These are phyloP conservation scores for Lochmaea capreae DNA, from an alignment of 2,888 invertebrate genomes.

Conservation along the genomic window DNA sequence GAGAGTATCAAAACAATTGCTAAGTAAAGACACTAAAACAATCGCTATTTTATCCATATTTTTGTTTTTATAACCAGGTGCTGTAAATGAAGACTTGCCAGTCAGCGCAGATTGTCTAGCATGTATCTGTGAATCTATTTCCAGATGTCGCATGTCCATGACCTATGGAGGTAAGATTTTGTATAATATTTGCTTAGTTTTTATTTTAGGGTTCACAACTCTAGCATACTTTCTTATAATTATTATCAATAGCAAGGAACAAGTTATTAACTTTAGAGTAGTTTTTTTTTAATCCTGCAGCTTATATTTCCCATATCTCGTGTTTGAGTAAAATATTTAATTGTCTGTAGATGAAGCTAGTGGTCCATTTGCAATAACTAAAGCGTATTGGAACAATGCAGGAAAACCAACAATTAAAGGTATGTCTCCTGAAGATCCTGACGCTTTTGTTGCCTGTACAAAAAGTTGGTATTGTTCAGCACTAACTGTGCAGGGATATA, in stretches of 20 bases:
- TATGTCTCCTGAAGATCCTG: not conserved
- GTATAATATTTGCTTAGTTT: not conserved
- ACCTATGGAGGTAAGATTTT: not conserved
- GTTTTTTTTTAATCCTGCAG: too few relatives aligned
- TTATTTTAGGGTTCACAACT: too few relatives aligned
- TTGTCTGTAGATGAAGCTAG: not conserved
- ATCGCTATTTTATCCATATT: too few relatives aligned
- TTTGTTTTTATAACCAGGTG: not conserved
- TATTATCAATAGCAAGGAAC: too few relatives aligned
- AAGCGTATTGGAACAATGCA: not conserved
- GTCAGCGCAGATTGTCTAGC: not conserved
- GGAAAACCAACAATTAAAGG: not conserved
- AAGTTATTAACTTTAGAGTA: too few relatives aligned
- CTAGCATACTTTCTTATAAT: too few relatives aligned
- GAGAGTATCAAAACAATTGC: too few relatives aligned
- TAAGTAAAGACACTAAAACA: too few relatives aligned
- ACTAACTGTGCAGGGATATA: not conserved
- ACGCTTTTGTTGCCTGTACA: not conserved
- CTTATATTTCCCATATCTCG: too few relatives aligned
- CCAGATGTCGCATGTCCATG: not conserved
- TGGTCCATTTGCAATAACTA: not conserved
- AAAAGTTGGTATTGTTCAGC: not conserved
- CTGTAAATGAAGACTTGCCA: not conserved
- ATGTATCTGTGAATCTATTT: slow-evolving; percentile 7
- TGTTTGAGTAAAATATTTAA: not conserved